Conservation (phyloP, 2,797 vertebrate species). For the Streptopelia turtur region DNA sequence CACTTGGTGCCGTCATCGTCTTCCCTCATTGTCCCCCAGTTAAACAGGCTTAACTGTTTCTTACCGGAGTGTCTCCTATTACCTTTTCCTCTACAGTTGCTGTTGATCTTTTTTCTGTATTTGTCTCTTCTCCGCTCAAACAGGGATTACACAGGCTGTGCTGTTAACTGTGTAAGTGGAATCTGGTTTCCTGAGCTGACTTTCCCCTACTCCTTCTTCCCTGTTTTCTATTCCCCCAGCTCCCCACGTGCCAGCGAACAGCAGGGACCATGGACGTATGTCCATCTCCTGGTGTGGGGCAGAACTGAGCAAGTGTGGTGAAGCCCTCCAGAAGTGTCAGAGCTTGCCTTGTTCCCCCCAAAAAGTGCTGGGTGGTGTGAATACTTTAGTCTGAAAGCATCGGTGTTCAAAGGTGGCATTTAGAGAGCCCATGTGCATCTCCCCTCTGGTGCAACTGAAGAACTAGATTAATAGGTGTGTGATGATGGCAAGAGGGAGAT, state of each 20-base stretch:
- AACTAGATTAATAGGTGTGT: neutral
- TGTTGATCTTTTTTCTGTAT: constrained; percentile 28
- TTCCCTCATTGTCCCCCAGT: neutral
- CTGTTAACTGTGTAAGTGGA: neutral
- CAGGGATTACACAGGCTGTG: neutral
- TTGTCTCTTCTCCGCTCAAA: neutral
- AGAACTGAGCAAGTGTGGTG: neutral
- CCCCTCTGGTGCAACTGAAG: neutral
- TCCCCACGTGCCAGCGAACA: neutral
- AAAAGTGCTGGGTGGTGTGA: fast-evolving
- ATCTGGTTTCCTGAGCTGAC: neutral
- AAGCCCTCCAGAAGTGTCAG: neutral
- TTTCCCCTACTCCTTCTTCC: neutral
- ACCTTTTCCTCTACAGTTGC: neutral
- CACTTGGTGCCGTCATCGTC: neutral
- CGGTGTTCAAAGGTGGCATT: neutral
- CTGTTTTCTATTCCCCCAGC: neutral
- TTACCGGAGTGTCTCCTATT: neutral
- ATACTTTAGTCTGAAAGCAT: neutral
- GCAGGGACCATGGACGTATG: neutral
- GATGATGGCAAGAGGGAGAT: too few species aligned
- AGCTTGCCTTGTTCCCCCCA: neutral
- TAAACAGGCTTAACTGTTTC: neutral
- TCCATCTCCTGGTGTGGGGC: neutral
- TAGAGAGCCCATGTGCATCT: neutral